Conservation (phyloP, 2,797 vertebrate species). For the Pyrocephalus nanus region DNA sequence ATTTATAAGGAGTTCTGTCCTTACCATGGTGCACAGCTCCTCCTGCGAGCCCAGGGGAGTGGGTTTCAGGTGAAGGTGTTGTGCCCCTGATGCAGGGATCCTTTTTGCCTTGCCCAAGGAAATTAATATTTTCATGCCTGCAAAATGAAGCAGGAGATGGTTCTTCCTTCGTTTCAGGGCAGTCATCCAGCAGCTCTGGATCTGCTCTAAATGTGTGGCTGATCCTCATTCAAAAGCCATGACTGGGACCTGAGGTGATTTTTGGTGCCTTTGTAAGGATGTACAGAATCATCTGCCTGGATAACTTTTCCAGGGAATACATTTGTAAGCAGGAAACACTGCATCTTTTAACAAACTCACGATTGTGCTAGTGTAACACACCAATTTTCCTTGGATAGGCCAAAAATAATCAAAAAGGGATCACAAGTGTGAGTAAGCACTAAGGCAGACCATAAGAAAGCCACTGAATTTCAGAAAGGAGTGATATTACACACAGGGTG, state of each 20-base stretch:
- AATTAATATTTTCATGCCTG: background rate
- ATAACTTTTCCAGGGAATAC: fast-evolving
- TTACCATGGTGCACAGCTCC: background rate
- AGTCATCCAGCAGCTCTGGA: background rate
- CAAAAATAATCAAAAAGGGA: background rate
- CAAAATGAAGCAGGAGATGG: background rate
- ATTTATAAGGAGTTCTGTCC: background rate
- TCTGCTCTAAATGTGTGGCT: background rate
- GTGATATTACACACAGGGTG: fast-evolving
- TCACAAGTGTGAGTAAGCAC: background rate
- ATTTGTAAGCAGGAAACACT: background rate
- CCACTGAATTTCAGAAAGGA: background rate
- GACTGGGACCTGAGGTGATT: background rate
- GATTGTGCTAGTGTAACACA: background rate
- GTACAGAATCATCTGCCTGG: background rate
- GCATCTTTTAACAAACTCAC: background rate
- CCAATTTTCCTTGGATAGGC: background rate
- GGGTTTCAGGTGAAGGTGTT: background rate
- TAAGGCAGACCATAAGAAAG: background rate
- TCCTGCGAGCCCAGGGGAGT: background rate
- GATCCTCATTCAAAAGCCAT: background rate
- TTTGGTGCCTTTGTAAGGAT: background rate
- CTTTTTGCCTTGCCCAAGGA: background rate
- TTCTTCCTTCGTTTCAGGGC: background rate
- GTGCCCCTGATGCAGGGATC: background rate